These are phyloP conservation scores for Oxyruncus cristatus DNA, from an alignment of 2,113 vertebrate species.

Conservation along the genomic window DNA sequence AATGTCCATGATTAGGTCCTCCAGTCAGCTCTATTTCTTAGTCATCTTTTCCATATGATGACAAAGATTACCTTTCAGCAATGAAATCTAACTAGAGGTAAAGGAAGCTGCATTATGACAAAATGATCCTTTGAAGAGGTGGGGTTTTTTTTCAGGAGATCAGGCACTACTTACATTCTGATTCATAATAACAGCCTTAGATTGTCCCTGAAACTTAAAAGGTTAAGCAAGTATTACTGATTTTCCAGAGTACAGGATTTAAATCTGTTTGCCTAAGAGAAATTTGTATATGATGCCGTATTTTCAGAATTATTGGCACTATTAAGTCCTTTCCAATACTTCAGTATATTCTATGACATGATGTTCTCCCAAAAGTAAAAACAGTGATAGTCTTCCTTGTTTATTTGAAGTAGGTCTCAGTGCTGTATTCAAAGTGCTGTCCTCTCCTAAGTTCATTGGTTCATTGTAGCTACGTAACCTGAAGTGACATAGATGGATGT, in stretches of 20 bases:
- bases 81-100: neutral
- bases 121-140: neutral
- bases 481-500: neutral
- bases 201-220: neutral
- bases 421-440: neutral
- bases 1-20: neutral
- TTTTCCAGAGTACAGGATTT: neutral
- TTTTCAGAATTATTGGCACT: neutral
- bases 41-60: neutral
- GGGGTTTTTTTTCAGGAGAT: neutral
- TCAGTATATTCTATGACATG: neutral
- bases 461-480: neutral
- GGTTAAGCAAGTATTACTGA: neutral
- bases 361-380: neutral
- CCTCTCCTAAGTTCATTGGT: neutral
- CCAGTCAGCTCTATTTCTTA: neutral
- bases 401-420: neutral
- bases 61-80: neutral
- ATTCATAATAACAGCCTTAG: neutral
- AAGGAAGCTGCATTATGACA: neutral
- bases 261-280: neutral
- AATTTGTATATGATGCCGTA: neutral
- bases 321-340: neutral
- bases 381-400: neutral
- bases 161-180: neutral